phyloP scores from a whole-genome alignment of 2,113 vertebrate species.

The Rhynchomys soricoides region DNA sequence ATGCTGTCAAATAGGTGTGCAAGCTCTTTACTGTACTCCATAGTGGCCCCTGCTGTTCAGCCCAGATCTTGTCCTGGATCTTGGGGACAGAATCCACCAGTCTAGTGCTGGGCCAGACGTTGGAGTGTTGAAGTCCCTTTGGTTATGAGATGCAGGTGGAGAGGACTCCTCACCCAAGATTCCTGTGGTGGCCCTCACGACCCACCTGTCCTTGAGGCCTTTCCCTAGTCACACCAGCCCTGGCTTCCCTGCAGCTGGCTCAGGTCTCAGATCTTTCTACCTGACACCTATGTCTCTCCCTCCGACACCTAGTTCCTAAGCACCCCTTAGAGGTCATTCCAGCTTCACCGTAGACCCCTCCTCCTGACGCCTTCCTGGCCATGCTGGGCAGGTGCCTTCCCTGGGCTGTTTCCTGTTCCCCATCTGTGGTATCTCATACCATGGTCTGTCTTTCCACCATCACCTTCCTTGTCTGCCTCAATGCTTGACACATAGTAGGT shows the following conservation, averaged over 20 bases:
- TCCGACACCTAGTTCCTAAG: fast-evolving
- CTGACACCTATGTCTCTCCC: neutral
- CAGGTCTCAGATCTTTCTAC: neutral
- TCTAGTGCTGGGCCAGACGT: fast-evolving
- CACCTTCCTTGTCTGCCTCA: neutral
- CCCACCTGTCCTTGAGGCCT: fast-evolving
- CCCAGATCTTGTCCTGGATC: neutral
- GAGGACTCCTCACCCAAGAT: neutral
- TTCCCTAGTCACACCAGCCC: neutral
- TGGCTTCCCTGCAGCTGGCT: neutral
- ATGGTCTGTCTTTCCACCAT: neutral
- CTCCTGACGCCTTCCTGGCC: neutral
- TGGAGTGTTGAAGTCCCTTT: neutral
- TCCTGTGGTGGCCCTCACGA: neutral
- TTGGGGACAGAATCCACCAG: fast-evolving
- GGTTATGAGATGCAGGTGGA: neutral
- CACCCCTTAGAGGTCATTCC: fast-evolving
- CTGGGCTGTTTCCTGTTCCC: neutral
- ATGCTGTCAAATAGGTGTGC: neutral
- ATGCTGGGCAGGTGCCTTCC: too few species aligned
- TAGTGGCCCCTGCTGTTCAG: neutral
- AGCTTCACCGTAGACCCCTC: neutral
- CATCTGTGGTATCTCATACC: neutral
- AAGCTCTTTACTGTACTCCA: neutral
- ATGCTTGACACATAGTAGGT: neutral